Evolutionary conservation across 2,888 invertebrate species (phyloP), one percentile per base, ranked within the genome.

Genomic region (Caenorhabditis panamensis): DNA sequence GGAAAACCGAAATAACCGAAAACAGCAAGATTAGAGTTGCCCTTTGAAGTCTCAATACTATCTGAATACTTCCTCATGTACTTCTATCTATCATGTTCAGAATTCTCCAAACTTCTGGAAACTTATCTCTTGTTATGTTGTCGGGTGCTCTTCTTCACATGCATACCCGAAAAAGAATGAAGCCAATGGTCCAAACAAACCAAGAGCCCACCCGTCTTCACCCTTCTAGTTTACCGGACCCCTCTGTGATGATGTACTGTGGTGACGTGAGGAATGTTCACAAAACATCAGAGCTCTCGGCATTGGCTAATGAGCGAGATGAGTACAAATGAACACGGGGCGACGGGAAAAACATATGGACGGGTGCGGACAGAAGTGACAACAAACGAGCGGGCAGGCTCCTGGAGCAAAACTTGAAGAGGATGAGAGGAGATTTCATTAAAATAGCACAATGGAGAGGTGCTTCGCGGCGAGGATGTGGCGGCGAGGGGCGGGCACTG

Each of bases 381-480:
- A 53, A 53, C 53, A 53, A 22, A 18, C 8, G 2, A 11, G 5
- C 53, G 53, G 53, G 18, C 11, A 63, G 20, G 49, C 47, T 37
- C 31, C 22, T 20, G 24, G 9, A 22, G 16, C 26, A 44, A 22
- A 59, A 36, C n/a, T 24, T 44, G 54, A 28, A 56, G 56, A 56
- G 28, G 22, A 56, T 8, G 22, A 5, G 41, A 9, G 9, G 31
- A 36, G 58, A 67, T 67, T 67, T 56, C 67, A 67, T 67, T 56
- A 56, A 44, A 56, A 67, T 22, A 9, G 16, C 56, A 67, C 67
- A 67, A 67, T 67, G 56, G 47, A 31, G 31, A 31, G 41, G 36
- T 36, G 54, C 58, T 59, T 47, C 22, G 49, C n/a, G 28, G 28
- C 13, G 44, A 20, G 61, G 47, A 20, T 9, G 22, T 9, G 56